Evolutionary conservation across 2,113 vertebrate species (phyloP).

Genomic region (Mesocricetus auratus): DNA sequence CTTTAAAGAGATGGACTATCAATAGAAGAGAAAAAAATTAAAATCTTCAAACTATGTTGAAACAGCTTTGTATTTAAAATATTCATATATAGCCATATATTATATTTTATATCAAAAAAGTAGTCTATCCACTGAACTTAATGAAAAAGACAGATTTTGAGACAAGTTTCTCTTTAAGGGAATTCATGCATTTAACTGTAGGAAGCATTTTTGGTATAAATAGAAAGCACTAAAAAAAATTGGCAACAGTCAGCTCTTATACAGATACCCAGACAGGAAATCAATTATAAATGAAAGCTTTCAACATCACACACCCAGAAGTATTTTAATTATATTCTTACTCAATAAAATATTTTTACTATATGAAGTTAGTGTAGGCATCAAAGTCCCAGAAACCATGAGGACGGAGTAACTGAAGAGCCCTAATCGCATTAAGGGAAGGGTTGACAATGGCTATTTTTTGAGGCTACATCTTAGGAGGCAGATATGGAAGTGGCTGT

Average conservation of each 20-base stretch:
- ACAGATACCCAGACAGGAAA: not conserved
- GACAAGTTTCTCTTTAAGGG: slow-evolving; percentile 6
- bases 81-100: not conserved
- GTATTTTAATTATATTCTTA: slow-evolving; percentile 58
- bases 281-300: not conserved
- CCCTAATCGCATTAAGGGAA: slow-evolving; percentile 11
- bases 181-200: slow-evolving; percentile 12
- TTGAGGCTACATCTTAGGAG: not conserved
- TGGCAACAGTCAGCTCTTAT: not conserved
- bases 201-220: slow-evolving; percentile 42
- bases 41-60: not conserved
- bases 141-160: not conserved
- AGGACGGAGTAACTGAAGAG: not conserved
- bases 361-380: slow-evolving; percentile 36
- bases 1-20: not conserved
- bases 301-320: slow-evolving; percentile 31
- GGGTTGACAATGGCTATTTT: slow-evolving; percentile 5
- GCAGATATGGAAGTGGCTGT: not conserved
- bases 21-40: not conserved
- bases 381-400: not conserved
- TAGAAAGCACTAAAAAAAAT: slow-evolving; percentile 13
- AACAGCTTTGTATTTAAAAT: not conserved
- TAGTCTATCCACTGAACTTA: not conserved
- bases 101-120: slow-evolving; percentile 39
- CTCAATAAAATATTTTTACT: slow-evolving; percentile 49